phyloP scores from a whole-genome alignment of 1,140 invertebrate species.

The Philopotamus ludificatus region DNA sequence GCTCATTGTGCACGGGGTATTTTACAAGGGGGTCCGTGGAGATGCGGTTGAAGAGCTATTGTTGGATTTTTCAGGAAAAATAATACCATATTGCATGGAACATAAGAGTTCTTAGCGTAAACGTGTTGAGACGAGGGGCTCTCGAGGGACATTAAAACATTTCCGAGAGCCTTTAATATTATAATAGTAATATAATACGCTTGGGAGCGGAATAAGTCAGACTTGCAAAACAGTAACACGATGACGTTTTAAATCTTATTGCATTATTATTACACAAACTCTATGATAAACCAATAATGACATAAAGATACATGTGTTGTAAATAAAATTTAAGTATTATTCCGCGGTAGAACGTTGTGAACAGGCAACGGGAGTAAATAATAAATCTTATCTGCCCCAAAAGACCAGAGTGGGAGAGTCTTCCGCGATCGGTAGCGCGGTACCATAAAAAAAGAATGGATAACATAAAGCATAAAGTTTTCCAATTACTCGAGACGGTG shows the following conservation, averaged over 20 bases:
- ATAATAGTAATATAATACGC: no score
- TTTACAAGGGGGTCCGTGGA: background rate
- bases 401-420: conserved; percentile 7
- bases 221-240: no score
- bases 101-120: background rate
- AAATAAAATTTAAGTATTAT: background rate
- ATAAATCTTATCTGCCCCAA: conserved; percentile 33
- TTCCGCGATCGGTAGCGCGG: conserved; percentile 20
- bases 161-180: background rate
- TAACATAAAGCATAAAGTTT: conserved; percentile 34
- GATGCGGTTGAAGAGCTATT: conserved; percentile 4
- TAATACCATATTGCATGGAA: background rate
- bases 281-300: no score
- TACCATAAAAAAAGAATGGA: conserved; percentile 31
- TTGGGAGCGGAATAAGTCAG: no score
- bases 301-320: no score
- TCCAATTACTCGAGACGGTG: conserved; percentile 32
- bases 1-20: no score
- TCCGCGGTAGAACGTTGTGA: background rate
- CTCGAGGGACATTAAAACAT: background rate
- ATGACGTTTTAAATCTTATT: no score
- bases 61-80: background rate
- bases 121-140: background rate
- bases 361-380: background rate
- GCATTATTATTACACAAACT: no score